Percentiles rank a stretch among this genome's conserved stretches.
Evolutionary conservation across 2,113 vertebrate genomes (phyloP).

Genomic region (Amphiprion percula): DNA sequence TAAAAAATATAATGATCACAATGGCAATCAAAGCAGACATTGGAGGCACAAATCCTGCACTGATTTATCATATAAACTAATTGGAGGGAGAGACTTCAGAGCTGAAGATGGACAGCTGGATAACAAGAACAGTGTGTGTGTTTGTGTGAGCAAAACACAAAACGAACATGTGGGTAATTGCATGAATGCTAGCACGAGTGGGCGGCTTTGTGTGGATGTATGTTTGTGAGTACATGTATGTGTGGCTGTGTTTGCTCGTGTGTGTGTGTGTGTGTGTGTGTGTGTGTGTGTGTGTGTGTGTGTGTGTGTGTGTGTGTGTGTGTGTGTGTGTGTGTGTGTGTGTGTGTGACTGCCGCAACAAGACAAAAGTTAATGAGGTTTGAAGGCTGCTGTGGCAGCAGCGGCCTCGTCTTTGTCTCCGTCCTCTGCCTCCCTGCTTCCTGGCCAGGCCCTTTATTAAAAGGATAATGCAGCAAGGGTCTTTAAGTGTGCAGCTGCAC

Average conservation of each 20-base stretch:
- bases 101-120: slow-evolving; percentile 51
- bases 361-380: slow-evolving; percentile 86
- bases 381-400: slow-evolving; percentile 81
- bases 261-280: slow-evolving; percentile 15
- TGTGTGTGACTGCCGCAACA: slow-evolving; percentile 72
- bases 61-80: neutral
- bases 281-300: slow-evolving; percentile 9
- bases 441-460: slow-evolving; percentile 81
- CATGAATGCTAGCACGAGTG: slow-evolving; percentile 27
- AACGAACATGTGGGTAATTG: slow-evolving; percentile 36
- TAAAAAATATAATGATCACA: slow-evolving; percentile 13
- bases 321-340: slow-evolving; percentile 9
- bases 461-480: slow-evolving; percentile 81
- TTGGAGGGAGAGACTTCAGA: slow-evolving; percentile 11
- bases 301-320: slow-evolving; percentile 16
- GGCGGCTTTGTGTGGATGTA: slow-evolving; percentile 21
- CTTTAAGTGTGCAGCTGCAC: slow-evolving; percentile 85
- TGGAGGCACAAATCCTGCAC: neutral
- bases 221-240: slow-evolving; percentile 31
- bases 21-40: slow-evolving; percentile 19
- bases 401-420: slow-evolving; percentile 77
- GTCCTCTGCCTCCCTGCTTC: slow-evolving; percentile 80
- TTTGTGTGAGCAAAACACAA: slow-evolving; percentile 4
- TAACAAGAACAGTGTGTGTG: slow-evolving; percentile 38
- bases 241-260: slow-evolving; percentile 3